Base-by-base conservation (phyloP, 1,140 invertebrate genomes). In the Euwallacea fornicatus region DNA sequence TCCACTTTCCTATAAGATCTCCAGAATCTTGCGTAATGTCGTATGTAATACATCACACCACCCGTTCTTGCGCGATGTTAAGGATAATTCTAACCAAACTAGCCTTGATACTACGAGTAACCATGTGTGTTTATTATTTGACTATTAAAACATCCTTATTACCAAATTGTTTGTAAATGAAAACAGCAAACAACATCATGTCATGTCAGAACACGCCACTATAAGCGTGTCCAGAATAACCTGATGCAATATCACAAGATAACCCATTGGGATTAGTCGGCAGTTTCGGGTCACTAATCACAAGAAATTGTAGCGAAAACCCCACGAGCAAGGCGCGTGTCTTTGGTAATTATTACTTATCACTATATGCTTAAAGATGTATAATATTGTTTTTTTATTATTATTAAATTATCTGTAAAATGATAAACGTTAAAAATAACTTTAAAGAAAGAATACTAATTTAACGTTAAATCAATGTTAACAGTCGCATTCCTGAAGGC, bases 141-240 rank as follows among this genome's bases (percentile, higher is more conserved):
- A 4, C 1, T 33, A 33, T 4, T 33, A 33, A 33, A 33, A 33
- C 4, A 33, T 33, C 21, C 21, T 33, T 33, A 33, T 33, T 4
- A 33, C 4, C 4, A 4, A 1, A 33, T 33, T 33, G 21, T 4
- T 33, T 33, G 21, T 33, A 33, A 33, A 33, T 33, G 21, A 50
- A 58, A 58, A n/a, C 10, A 33, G n/a, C 13, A 58, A 58, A 58
- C 55, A 58, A 58, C 6, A 58, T 58, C 55, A 58, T 6, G 55
- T 16, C 55, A 58, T 21, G 10, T 16, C 9, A 6, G 16, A 58
- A 10, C 55, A 58, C 55, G n/a, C 55, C 21, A 58, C 21, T 13
- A 13, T 58, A 58, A 58, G 55, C 55, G 55, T 58, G 55, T 58
- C 55, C 55, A 58, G 21, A 10, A 15, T 58, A 10, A 58, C 55